Base-by-base conservation (phyloP, 2,113 vertebrate genomes). In the Apus apus region DNA sequence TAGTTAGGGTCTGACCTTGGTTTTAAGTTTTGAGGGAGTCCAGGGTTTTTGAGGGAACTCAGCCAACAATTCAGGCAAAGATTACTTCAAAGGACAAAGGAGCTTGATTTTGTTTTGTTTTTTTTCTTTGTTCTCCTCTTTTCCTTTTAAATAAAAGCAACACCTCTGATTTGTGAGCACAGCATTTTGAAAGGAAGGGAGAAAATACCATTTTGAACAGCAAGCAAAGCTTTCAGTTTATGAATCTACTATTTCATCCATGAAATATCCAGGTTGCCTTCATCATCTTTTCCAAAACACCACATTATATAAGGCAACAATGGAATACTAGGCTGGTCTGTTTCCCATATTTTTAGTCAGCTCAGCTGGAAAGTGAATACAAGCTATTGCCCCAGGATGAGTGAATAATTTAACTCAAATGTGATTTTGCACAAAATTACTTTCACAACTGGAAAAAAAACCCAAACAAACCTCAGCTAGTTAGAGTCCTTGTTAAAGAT, bases 221-320 rank as follows among this genome's bases (percentile, higher is more conserved):
- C 66, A 92, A 91, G 46, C 20, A 94, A 93, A 93, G 50, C 36
- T 95, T 96, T 87, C 29, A 54, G 85, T 82, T 96, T 95, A 94
- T 89, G 87, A 91, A 78, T 65, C 91, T 82, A 95, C 74, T 95
- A 93, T 93, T 95, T 96, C 87, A 96, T 89, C 87, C 71, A 87
- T 85, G 65, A 95, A 96, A 93, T 51, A 94, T 83, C 89, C 94
- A 94, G 71, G 82, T 93, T 95, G 72, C 53, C 85, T 90, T 95
- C 83, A 96, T 93, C 92, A 92, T 90, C n/a, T 84, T 92, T 97
- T 96, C 75, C 83, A 93, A 92, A 97, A 80, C 86, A 90, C 80
- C 75, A 62, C 46, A 88, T 96, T 93, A 95, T 91, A 83, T 85
- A 91, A 89, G 64, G 88, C 85, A 96, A 93, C 81, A 93, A 91